Percentiles rank a stretch among this genome's conserved stretches.
Evolutionary conservation across 2,113 vertebrate species (phyloP).

Genomic region (Camelus bactrianus): DNA sequence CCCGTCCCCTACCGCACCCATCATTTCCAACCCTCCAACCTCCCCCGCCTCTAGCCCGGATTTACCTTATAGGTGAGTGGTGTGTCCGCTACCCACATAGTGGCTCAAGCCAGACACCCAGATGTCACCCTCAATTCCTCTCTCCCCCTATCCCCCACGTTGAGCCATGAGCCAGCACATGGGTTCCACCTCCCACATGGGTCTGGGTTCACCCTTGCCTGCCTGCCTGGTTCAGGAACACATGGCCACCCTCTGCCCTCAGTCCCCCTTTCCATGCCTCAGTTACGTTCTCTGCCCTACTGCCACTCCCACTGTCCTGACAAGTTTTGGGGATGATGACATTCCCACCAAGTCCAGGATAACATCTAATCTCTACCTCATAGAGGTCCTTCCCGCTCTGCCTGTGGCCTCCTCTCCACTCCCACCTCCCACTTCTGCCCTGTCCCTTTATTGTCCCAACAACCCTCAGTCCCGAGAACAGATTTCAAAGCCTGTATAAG

Average conservation of each 20-base stretch:
- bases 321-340: not conserved
- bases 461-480: not conserved
- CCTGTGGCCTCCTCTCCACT: not conserved
- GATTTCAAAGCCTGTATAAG: not conserved
- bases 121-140: not conserved
- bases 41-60: accelerated
- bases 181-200: not conserved
- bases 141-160: accelerated
- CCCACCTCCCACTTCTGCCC: not conserved
- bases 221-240: not conserved
- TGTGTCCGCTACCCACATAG: not conserved
- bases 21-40: not conserved
- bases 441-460: not conserved
- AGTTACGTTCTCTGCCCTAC: not conserved
- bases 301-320: not conserved
- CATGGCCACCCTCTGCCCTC: no score
- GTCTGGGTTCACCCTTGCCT: not conserved
- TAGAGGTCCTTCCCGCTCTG: not conserved
- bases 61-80: no score
- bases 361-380: not conserved
- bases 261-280: not conserved
- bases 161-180: not conserved
- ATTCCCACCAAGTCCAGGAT: not conserved
- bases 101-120: not conserved
- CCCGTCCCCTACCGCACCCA: accelerated